These are phyloP conservation scores for Fringilla coelebs DNA, from an alignment of 2,797 vertebrate species.

Conservation along the genomic window DNA sequence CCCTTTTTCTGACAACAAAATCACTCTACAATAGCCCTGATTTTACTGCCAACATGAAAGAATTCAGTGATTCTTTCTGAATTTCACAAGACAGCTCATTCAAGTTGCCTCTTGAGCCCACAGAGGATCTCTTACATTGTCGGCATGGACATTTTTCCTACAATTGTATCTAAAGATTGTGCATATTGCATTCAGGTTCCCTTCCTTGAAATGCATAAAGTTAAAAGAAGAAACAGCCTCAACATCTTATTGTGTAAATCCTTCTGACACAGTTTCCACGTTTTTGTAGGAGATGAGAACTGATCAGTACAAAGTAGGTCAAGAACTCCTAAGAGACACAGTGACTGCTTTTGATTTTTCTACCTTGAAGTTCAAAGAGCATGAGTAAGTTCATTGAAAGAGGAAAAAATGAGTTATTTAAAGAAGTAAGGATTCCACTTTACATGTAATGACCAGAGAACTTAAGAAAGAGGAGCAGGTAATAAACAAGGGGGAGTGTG, in stretches of 20 bases:
- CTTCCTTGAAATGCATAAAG: constrained; percentile 34
- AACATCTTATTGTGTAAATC: constrained; percentile 51
- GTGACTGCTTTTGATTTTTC: constrained; percentile 74
- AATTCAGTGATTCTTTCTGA: constrained; percentile 7
- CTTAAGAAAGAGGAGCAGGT: neutral
- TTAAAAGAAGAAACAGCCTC: constrained; percentile 53
- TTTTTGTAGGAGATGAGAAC: constrained; percentile 58
- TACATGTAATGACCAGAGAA: neutral
- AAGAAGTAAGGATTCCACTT: constrained; percentile 40
- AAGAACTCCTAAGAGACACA: constrained; percentile 72
- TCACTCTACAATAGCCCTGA: neutral
- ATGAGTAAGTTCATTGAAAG: constrained; percentile 69
- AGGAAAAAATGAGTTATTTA: constrained; percentile 61
- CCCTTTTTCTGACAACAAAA: neutral
- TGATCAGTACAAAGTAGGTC: constrained; percentile 74
- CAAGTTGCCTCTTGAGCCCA: neutral
- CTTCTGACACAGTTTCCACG: constrained; percentile 47
- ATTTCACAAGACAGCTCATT: neutral
- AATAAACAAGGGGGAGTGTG: neutral
- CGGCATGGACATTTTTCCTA: neutral
- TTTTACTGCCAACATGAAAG: constrained; percentile 10
- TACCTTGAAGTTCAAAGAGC: constrained; percentile 78
- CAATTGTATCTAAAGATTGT: constrained; percentile 11
- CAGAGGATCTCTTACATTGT: neutral
- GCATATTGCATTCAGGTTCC: constrained; percentile 5